A percentile compares a stretch with the other conserved stretches of the same genome.
These are phyloP conservation scores for Acanthochromis polyacanthus DNA, from an alignment of 2,113 vertebrate genomes.

Conservation along the genomic window DNA sequence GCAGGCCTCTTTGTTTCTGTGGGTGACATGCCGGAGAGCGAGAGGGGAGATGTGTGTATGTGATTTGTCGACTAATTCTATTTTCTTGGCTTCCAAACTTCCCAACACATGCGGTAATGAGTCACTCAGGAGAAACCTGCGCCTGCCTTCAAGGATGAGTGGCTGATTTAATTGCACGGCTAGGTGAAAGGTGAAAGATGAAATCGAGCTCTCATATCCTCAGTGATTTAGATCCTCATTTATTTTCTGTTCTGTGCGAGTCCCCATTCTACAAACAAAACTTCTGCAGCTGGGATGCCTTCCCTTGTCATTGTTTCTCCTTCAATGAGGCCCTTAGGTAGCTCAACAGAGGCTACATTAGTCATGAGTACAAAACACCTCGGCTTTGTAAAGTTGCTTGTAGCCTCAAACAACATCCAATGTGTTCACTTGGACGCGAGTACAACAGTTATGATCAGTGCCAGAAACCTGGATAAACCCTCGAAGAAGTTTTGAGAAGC, in stretches of 20 bases:
- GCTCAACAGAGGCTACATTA: constrained; percentile 11
- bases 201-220: constrained; percentile 17
- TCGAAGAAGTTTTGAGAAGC: not conserved
- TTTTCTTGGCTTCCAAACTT: constrained; percentile 29
- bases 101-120: constrained; percentile 47
- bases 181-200: constrained; percentile 51
- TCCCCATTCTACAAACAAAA: constrained; percentile 13
- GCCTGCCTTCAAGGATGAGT: constrained; percentile 3
- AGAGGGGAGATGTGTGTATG: constrained; percentile 6
- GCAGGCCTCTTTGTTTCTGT: constrained; percentile 7
- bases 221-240: constrained; percentile 12
- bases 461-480: not conserved
- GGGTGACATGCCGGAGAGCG: constrained; percentile 8
- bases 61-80: constrained; percentile 43
- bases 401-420: not conserved
- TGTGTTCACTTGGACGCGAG: not conserved
- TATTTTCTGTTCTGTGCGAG: constrained; percentile 6
- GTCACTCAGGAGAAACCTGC: constrained; percentile 35
- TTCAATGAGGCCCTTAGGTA: constrained; percentile 7
- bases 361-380: constrained; percentile 31
- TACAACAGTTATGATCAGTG: not conserved
- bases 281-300: not conserved
- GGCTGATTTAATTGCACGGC: constrained; percentile 36
- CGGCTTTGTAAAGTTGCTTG: not conserved
- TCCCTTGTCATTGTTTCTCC: not conserved